These are phyloP conservation scores for Dolichotis patagonum DNA, from an alignment of 2,113 vertebrate species.

Conservation along the genomic window DNA sequence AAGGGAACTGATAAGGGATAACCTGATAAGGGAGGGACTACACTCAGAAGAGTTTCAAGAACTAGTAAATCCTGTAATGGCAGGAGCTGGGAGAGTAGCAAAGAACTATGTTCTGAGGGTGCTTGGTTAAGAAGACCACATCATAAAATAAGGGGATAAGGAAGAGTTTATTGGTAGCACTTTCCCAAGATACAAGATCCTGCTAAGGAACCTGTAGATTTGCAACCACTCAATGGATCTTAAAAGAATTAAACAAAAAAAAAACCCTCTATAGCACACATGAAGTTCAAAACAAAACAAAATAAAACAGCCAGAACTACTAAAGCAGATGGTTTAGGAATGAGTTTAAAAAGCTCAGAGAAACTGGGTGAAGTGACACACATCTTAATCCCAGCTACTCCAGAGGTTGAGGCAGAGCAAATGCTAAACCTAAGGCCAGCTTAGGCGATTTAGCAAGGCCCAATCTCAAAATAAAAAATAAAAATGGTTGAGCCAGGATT, in stretches of 20 bases:
- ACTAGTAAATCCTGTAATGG: neutral
- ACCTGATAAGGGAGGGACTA: neutral
- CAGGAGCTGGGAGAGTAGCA: neutral
- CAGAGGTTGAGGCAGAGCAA: neutral
- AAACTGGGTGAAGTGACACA: neutral
- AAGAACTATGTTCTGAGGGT: neutral
- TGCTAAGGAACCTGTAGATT: neutral
- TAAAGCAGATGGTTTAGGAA: neutral
- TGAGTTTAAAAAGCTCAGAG: neutral
- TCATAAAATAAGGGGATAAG: neutral
- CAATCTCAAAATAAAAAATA: neutral
- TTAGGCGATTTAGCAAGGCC: neutral
- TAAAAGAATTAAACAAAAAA: neutral
- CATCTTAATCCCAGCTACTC: neutral
- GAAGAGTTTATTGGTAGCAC: neutral
- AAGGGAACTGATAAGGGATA: no score
- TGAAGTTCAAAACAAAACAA: neutral
- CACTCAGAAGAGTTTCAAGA: conserved; percentile 16
- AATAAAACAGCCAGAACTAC: neutral
- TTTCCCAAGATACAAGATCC: neutral
- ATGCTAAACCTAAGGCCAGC: neutral
- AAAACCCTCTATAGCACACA: neutral
- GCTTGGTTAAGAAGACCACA: neutral
- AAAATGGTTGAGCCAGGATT: neutral
- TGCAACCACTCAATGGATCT: neutral